Evolutionary conservation across 1,140 invertebrate genomes (phyloP).

Genomic region (Heliconius melpomene): DNA sequence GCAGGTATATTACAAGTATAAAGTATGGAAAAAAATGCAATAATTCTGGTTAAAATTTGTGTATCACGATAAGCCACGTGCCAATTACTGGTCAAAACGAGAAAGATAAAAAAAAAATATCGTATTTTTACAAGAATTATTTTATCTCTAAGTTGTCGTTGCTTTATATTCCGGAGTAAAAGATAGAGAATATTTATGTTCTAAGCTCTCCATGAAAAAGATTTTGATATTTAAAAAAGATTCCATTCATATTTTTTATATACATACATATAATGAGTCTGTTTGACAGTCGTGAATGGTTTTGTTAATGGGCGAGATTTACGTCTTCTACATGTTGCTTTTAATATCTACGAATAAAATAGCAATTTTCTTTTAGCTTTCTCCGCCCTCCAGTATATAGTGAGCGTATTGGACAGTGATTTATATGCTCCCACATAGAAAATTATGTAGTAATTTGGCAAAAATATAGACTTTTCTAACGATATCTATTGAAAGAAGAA

Average conservation of each 20-base stretch:
- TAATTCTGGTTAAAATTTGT: no score
- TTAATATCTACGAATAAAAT: neutral
- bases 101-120: no score
- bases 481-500: no score
- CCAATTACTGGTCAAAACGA: no score
- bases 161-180: neutral
- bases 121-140: neutral
- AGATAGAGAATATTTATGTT: neutral
- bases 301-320: slow-evolving; percentile 24
- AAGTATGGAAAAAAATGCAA: no score
- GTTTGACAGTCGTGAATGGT: slow-evolving; percentile 26
- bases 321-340: neutral
- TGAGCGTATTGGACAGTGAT: no score
- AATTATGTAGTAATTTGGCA: no score
- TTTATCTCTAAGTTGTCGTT: neutral
- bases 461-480: no score
- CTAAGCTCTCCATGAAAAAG: slow-evolving; percentile 10
- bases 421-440: no score
- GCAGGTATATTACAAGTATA: no score
- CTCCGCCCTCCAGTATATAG: no score
- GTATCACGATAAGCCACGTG: no score
- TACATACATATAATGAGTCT: slow-evolving; percentile 26
- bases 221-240: slow-evolving; percentile 19
- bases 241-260: slow-evolving; percentile 26
- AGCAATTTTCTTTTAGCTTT: neutral